Base-by-base conservation (phyloP, 2,797 vertebrate species). In the Leptoclinus maculatus region DNA sequence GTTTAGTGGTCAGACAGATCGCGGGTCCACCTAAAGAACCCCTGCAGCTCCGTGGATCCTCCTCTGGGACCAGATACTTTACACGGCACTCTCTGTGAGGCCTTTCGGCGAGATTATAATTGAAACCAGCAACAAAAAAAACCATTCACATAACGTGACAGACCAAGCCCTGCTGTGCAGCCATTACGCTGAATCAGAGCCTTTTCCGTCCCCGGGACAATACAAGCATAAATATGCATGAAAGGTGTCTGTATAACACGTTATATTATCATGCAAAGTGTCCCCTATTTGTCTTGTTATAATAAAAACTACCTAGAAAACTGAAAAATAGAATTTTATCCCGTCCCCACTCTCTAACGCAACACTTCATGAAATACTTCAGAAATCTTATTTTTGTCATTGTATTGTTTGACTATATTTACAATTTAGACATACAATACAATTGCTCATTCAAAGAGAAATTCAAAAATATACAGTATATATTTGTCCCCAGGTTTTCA, bases 81-180 rank as follows among this genome's bases (percentile, higher is more conserved):
- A 64, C 74, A 67, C 25, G 2, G 38, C 64, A 25, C 56, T 65
- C 57, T 86, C 36, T 57, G n/a, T 27, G 47, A 80, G 66, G 67
- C 81, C 82, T 89, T 88, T 78, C 2, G 57, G 71, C 66, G 16
- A 76, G 71, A 83, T 85, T 80, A 73, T 89, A 83, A 87, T 89
- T 88, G 84, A 88, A 85, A 75, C 70, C 14, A 75, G 81, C 85
- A 80, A 88, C 70, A 86, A 85, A 72, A 83, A 90, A 91, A 86
- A 84, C 5, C 83, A 83, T 82, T 79, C 51, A 67, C 59, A 72
- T 76, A 66, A 81, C 29, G 66, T 83, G 83, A 69, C 73, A 72
- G 78, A 73, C 63, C 56, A 10, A 45, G 70, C 64, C 83, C 81
- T 53, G 86, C 85, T 88, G 83, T 5, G 82, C 75, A 25, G 60